phyloP scores from a whole-genome alignment of 2,797 vertebrate species.

The Gymnocypris eckloni region DNA sequence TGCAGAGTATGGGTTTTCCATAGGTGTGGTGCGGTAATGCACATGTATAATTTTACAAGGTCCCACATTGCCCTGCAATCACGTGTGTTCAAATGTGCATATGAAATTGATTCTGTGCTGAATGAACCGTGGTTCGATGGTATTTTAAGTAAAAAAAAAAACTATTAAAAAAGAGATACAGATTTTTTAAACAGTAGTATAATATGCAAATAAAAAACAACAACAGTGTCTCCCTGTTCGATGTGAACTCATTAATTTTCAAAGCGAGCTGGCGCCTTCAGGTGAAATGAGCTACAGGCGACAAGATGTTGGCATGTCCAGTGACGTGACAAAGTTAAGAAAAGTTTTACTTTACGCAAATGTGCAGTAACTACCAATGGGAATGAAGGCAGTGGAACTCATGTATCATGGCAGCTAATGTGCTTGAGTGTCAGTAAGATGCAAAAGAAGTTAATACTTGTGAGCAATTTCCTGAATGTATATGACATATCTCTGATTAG shows the following conservation, averaged over 20 bases:
- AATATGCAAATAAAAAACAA: neutral
- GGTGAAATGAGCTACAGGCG: slow-evolving; percentile 6
- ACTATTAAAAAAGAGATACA: neutral
- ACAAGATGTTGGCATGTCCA: slow-evolving; percentile 17
- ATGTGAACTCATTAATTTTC: slow-evolving; percentile 5
- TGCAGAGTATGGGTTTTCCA: neutral
- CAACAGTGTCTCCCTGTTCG: neutral
- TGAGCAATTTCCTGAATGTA: neutral
- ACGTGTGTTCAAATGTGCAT: neutral
- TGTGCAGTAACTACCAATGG: neutral
- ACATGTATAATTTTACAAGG: slow-evolving; percentile 48
- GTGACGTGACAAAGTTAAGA: neutral
- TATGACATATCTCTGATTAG: neutral
- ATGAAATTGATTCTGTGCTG: neutral
- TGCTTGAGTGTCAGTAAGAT: neutral
- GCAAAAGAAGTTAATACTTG: neutral
- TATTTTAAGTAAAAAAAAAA: neutral
- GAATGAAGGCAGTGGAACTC: neutral
- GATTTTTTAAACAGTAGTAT: neutral
- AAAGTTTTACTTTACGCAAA: slow-evolving; percentile 21
- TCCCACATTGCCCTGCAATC: slow-evolving; percentile 46
- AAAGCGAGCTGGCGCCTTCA: neutral
- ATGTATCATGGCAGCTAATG: neutral
- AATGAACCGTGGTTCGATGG: neutral
- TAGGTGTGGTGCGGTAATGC: slow-evolving; percentile 1